Base-by-base conservation (phyloP, 2,888 invertebrate species). In the Belgica antarctica region DNA sequence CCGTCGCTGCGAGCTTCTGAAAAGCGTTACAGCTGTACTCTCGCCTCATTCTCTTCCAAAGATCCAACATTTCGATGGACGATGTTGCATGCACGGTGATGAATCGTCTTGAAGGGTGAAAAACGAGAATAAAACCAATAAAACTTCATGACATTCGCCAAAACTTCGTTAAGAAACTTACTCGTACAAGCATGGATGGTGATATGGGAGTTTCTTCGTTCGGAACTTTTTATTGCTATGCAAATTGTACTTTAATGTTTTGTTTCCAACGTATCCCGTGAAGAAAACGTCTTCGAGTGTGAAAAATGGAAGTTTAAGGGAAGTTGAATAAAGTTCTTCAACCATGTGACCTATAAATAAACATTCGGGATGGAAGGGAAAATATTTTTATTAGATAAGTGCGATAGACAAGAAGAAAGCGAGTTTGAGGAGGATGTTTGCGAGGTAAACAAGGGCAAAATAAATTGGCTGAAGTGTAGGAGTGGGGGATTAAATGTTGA, bases 221-320 rank as follows among this genome's bases (percentile, higher is more conserved):
- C 47, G 47, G 17, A 7, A 47, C 47, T 47, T 47, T 47, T 47
- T 47, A 15, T 15, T 47, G 17, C 17, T 47, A 47, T 47, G 47
- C 47, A 47, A 47, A 47, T 47, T 47, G 47, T 47, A 47, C 15
- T 47, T 47, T 47, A 7, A 47, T 15, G 47, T 47, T 15, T 7
- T 34, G 34, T 34, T 34, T 34, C 7, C 34, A 8, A 34, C 34
- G 10, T 8, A 34, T 8, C 34, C 34, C 7, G 7, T 34, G 34
- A 34, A 34, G 10, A 34, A 7, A 47, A 47, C 47, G 15, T 47
- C 47, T 15, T 47, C 47, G 10, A 47, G 47, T 47, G 47, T 47
- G 17, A 47, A 47, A 47, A 47, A 47, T 47, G 47, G 47, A n/a
- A 47, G 47, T 8, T 8, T 47, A 7, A 47, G 10, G 47, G 8